Evolutionary conservation across 1,140 invertebrate species (phyloP).

Genomic region (Himalopsyche phryganea): DNA sequence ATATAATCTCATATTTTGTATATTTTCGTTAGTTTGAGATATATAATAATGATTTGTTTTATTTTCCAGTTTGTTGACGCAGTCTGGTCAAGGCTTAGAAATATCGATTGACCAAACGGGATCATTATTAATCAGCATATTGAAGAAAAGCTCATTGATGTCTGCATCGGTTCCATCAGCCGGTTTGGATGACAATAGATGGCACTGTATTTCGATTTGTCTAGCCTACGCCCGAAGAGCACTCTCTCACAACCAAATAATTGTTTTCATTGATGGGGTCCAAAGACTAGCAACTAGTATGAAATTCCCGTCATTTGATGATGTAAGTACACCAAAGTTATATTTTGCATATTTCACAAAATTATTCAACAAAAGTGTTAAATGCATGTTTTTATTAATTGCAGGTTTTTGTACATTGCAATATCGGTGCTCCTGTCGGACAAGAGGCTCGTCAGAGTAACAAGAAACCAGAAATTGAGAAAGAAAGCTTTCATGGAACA

Average conservation of each 20-base stretch:
- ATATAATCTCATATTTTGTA: too few species aligned
- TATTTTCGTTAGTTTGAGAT: too few species aligned
- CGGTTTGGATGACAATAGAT: conserved; percentile 54
- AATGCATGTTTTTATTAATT: too few species aligned
- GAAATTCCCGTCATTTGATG: conserved; percentile 58
- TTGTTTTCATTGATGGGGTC: conserved; percentile 61
- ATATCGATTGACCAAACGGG: conserved; percentile 57
- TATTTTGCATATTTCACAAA: conserved; percentile 1
- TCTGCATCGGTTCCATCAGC: conserved; percentile 52
- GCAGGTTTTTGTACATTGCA: conserved; percentile 52
- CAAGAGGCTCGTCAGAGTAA: conserved; percentile 18
- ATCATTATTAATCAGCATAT: conserved; percentile 55
- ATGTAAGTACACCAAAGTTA: conserved; percentile 45
- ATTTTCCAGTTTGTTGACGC: conserved; percentile 52
- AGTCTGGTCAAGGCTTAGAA: conserved; percentile 57
- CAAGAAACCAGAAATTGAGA: conserved; percentile 29
- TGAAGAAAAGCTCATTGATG: conserved; percentile 58
- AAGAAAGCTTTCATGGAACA: conserved; percentile 34
- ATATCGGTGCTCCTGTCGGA: conserved; percentile 46
- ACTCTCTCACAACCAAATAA: conserved; percentile 61
- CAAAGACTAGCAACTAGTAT: conserved; percentile 54
- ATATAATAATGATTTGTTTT: too few species aligned
- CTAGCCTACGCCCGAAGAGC: conserved; percentile 57
- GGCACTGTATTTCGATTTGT: conserved; percentile 61
- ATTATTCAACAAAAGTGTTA: too few species aligned